Evolutionary conservation across 92 coral and sea anemone species (phyloP).

Genomic region (Porites evermanni): DNA sequence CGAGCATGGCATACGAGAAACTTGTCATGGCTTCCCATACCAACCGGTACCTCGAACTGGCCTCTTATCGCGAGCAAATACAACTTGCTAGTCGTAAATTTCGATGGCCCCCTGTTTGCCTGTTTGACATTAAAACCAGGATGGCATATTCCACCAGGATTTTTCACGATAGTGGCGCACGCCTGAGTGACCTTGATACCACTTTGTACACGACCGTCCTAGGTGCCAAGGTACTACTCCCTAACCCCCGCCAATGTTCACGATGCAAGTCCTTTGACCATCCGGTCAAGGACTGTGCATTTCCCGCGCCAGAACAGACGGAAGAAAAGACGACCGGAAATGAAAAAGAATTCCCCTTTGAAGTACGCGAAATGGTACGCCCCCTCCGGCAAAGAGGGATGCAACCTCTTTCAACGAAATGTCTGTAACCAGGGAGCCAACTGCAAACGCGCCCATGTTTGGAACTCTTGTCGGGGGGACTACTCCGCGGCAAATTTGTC

Average conservation of each 20-base stretch:
- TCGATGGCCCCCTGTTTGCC: neutral
- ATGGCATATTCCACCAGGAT: neutral
- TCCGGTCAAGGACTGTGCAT: constrained; percentile 51
- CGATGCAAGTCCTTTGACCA: constrained; percentile 44
- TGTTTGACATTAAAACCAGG: neutral
- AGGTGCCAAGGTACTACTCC: neutral
- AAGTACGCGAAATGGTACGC: neutral
- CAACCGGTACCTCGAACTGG: neutral
- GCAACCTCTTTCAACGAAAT: neutral
- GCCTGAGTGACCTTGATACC: neutral
- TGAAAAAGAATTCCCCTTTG: neutral
- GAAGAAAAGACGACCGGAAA: neutral
- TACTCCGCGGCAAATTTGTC: constrained; percentile 25
- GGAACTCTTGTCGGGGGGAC: constrained; percentile 40
- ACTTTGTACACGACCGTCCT: neutral
- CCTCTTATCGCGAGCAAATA: neutral
- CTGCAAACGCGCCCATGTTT: constrained; percentile 27
- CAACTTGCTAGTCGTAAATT: neutral
- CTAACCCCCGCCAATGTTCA: constrained; percentile 17
- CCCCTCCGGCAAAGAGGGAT: neutral
- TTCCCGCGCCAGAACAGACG: constrained; percentile 33
- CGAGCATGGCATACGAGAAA: neutral
- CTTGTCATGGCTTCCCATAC: neutral
- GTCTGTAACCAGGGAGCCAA: neutral
- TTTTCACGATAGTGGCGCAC: neutral